A percentile compares a stretch with the other conserved stretches of the same genome.
Evolutionary conservation across 2,797 vertebrate genomes (phyloP).

Genomic region (Sorex maritimensis): DNA sequence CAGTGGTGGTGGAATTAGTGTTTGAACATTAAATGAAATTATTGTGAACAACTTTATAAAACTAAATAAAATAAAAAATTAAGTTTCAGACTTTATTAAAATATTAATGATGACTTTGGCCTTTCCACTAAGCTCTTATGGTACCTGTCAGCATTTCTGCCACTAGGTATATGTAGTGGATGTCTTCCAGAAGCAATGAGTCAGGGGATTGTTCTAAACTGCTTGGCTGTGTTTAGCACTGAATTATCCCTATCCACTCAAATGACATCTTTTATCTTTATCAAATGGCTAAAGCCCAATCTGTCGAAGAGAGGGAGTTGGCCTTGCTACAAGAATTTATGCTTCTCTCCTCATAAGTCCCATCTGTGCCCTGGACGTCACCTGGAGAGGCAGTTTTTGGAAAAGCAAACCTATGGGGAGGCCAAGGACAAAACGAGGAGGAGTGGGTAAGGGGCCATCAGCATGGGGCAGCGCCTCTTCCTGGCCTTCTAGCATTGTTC

Average conservation of each 20-base stretch:
- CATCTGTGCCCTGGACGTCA: slow-evolving; percentile 79
- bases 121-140: background rate
- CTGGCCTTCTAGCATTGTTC: slow-evolving; percentile 51
- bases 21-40: no score
- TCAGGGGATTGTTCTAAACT: slow-evolving; percentile 43
- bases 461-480: background rate
- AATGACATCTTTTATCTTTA: slow-evolving; percentile 73
- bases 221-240: slow-evolving; percentile 52
- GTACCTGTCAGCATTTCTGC: background rate
- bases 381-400: slow-evolving; percentile 72
- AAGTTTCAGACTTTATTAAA: no score
- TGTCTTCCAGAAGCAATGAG: background rate
- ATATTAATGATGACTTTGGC: background rate
- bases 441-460: slow-evolving; percentile 30
- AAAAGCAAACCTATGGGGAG: slow-evolving; percentile 51
- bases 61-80: no score
- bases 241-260: background rate
- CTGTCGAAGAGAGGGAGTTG: slow-evolving; percentile 66
- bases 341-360: slow-evolving; percentile 55
- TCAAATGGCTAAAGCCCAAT: slow-evolving; percentile 67
- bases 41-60: no score
- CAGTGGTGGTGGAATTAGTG: no score
- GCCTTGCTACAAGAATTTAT: slow-evolving; percentile 50
- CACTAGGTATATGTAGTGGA: background rate
- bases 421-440: slow-evolving; percentile 72